phyloP scores from a whole-genome alignment of 2,888 invertebrate genomes.

The Itoplectis maculator region DNA sequence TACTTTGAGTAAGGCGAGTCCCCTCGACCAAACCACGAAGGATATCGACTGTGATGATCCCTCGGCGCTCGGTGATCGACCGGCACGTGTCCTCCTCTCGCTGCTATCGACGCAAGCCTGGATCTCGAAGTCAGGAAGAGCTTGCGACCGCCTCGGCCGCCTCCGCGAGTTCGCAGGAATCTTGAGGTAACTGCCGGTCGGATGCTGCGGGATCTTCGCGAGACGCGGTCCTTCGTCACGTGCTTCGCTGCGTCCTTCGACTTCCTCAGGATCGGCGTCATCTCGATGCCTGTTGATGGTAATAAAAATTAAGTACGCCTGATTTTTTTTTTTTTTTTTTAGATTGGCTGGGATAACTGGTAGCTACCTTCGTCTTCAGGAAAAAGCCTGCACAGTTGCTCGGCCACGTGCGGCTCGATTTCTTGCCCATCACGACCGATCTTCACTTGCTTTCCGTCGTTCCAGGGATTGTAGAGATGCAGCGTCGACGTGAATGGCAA shows the following conservation, averaged over 20 bases:
- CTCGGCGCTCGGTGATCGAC: constrained; percentile 79
- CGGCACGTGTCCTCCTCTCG: constrained; percentile 79
- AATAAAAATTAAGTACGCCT: neutral
- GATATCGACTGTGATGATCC: constrained; percentile 80
- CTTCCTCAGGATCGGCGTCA: constrained; percentile 94
- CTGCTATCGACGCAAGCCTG: constrained; percentile 85
- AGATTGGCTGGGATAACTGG: constrained; percentile 4
- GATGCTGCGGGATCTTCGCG: constrained; percentile 85
- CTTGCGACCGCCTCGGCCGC: constrained; percentile 85
- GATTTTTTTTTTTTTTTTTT: constrained; percentile 14
- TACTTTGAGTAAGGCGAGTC: constrained; percentile 83
- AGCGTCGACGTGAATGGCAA: constrained; percentile 96
- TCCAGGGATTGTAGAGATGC: constrained; percentile 98
- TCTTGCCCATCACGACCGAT: constrained; percentile 99
- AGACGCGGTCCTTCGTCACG: constrained; percentile 84
- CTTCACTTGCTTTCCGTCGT: constrained; percentile 99
- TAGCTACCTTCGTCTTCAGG: constrained; percentile 92
- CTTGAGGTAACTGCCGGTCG: constrained; percentile 77
- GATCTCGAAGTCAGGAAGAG: constrained; percentile 89
- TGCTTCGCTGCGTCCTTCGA: constrained; percentile 93
- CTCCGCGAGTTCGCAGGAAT: constrained; percentile 81
- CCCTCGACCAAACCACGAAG: constrained; percentile 81
- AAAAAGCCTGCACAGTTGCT: constrained; percentile 96
- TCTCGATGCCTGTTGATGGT: constrained; percentile 87
- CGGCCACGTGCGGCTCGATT: constrained; percentile 97